These are phyloP conservation scores for Atta colombica DNA, from an alignment of 1,140 invertebrate genomes.

Conservation along the genomic window DNA sequence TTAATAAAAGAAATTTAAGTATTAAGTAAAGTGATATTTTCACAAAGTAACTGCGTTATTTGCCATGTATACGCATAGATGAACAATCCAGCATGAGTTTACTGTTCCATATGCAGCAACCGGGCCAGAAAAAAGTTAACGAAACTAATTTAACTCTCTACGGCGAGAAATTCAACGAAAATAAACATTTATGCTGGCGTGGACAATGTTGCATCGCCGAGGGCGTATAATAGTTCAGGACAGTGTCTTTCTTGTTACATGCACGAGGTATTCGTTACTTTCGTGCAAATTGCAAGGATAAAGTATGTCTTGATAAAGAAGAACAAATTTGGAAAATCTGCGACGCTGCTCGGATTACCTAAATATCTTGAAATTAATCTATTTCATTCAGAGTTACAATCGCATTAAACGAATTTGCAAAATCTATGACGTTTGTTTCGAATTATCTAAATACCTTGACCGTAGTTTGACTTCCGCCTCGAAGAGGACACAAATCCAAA, in stretches of 20 bases:
- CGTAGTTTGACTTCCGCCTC: too few species aligned
- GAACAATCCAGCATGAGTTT: slow-evolving; percentile 40
- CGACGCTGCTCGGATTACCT: neutral
- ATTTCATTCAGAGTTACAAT: neutral
- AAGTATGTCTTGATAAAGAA: neutral
- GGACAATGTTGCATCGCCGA: slow-evolving; percentile 16
- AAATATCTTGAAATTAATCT: slow-evolving; percentile 3
- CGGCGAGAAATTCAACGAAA: slow-evolving; percentile 39
- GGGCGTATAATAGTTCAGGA: neutral
- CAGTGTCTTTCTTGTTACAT: slow-evolving; percentile 1
- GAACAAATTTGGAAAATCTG: neutral
- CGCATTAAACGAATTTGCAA: too few species aligned
- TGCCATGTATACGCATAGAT: slow-evolving; percentile 27
- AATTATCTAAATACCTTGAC: neutral
- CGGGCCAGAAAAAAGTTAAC: slow-evolving; percentile 18
- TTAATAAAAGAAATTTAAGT: slow-evolving; percentile 34
- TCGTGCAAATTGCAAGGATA: neutral
- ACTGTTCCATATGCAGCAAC: slow-evolving; percentile 51
- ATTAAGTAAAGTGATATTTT: slow-evolving; percentile 28
- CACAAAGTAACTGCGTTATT: slow-evolving; percentile 24
- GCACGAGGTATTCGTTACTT: neutral
- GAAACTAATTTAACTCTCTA: slow-evolving; percentile 58
- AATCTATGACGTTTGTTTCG: neutral
- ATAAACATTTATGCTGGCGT: slow-evolving; percentile 53
- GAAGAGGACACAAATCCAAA: too few species aligned